Evolutionary conservation across 2,888 invertebrate genomes (phyloP).

Genomic region (Coremacera marginata): DNA sequence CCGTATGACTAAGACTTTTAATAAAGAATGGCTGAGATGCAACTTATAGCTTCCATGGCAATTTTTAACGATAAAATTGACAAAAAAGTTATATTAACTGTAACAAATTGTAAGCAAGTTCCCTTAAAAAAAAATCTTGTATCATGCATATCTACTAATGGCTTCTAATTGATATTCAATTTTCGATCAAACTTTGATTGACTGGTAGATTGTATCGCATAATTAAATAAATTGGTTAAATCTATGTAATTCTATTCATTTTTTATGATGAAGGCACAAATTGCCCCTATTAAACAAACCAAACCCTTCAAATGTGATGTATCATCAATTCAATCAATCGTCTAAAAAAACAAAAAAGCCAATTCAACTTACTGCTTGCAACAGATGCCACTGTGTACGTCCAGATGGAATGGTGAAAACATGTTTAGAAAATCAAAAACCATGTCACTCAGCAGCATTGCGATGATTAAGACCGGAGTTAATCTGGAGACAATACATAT

Average conservation of each 20-base stretch:
- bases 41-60: no score
- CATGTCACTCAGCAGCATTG: conserved; percentile 56
- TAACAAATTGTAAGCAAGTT: no score
- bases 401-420: conserved; percentile 59
- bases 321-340: not conserved
- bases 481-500: conserved; percentile 50
- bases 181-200: conserved; percentile 39
- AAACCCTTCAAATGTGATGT: not conserved
- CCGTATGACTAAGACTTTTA: no score
- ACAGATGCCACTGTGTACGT: conserved; percentile 56
- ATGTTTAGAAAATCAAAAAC: conserved; percentile 55
- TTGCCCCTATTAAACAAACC: conserved; percentile 29
- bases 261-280: conserved; percentile 10
- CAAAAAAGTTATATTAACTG: no score
- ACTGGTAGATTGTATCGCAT: conserved; percentile 34
- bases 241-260: not conserved
- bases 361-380: conserved; percentile 56
- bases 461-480: conserved; percentile 58
- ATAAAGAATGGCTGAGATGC: no score
- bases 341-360: not conserved
- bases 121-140: no score
- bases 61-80: no score
- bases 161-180: conserved; percentile 40
- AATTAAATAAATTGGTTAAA: conserved; percentile 52
- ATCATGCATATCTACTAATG: conserved; percentile 3